Evolutionary conservation across 1,140 invertebrate species (phyloP).

Genomic region (Drosophila pectinifera): DNA sequence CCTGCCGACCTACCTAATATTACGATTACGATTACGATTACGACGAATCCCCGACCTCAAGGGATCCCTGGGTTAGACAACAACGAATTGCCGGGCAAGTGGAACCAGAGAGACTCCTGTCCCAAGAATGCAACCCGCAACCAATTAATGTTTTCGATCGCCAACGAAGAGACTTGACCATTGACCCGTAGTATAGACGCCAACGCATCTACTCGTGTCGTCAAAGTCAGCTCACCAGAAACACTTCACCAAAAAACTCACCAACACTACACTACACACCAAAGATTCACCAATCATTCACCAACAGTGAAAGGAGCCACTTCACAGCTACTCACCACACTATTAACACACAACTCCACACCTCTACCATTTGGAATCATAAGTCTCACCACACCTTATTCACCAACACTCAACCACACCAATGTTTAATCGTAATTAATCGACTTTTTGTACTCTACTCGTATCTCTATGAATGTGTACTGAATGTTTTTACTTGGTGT

Average conservation of each 20-base stretch:
- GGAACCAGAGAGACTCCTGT: conserved; percentile 56
- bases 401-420: conserved; percentile 18
- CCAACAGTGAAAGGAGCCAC: not conserved
- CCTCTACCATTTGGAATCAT: not conserved
- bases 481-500: conserved; percentile 80
- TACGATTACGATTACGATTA: conserved; percentile 32
- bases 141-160: conserved; percentile 62
- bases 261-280: not conserved
- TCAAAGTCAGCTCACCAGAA: conserved; percentile 32
- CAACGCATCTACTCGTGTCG: conserved; percentile 21
- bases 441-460: conserved; percentile 45
- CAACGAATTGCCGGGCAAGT: conserved; percentile 62
- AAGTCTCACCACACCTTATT: conserved; percentile 17
- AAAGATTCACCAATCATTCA: not conserved
- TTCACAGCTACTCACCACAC: not conserved
- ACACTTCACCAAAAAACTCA: conserved; percentile 18
- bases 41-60: conserved; percentile 30
- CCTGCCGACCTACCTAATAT: conserved; percentile 41
- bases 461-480: conserved; percentile 65
- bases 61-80: conserved; percentile 72
- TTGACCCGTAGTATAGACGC: conserved; percentile 29
- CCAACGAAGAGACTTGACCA: conserved; percentile 58
- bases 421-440: conserved; percentile 26
- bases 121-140: conserved; percentile 51
- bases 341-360: not conserved